phyloP scores from a whole-genome alignment of 2,888 invertebrate species.

The Iphiclides podalirius region DNA sequence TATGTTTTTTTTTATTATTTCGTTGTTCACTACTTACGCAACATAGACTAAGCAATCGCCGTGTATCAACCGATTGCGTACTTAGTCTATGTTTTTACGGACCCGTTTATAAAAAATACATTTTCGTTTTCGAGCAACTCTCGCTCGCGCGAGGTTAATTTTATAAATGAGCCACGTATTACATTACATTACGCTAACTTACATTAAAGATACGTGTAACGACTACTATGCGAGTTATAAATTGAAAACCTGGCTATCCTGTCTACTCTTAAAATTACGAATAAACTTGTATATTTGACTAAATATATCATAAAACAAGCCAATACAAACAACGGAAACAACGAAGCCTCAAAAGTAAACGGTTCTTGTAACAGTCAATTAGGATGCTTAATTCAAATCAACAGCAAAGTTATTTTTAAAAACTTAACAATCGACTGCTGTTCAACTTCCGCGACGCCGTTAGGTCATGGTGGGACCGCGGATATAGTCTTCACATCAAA shows the following conservation, averaged over 20 bases:
- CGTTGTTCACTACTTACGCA: conserved; percentile 69
- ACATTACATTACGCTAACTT: conserved; percentile 78
- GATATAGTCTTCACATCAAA: background rate
- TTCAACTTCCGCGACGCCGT: conserved; percentile 17
- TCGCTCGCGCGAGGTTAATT: conserved; percentile 22
- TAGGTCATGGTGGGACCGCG: too few species aligned
- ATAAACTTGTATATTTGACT: conserved; percentile 76
- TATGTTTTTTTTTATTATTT: conserved; percentile 65
- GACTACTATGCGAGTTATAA: conserved; percentile 66
- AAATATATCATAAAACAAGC: conserved; percentile 63
- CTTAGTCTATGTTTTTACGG: conserved; percentile 45
- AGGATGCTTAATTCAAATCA: conserved; percentile 75
- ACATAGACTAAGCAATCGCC: conserved; percentile 47
- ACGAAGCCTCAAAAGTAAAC: conserved; percentile 59
- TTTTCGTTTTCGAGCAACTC: conserved; percentile 8
- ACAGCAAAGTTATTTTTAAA: conserved; percentile 69
- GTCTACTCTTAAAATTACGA: conserved; percentile 72
- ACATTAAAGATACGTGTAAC: conserved; percentile 57
- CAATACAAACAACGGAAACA: conserved; percentile 54
- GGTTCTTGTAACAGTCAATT: conserved; percentile 60
- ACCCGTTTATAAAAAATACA: conserved; percentile 51
- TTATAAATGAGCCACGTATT: conserved; percentile 52
- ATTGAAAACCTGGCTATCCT: conserved; percentile 80
- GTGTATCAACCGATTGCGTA: conserved; percentile 20
- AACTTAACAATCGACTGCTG: conserved; percentile 63